A percentile compares a stretch with the other conserved stretches of the same genome.
Conservation (phyloP, 2,888 invertebrate species). For the Caenorhabditis afra region DNA sequence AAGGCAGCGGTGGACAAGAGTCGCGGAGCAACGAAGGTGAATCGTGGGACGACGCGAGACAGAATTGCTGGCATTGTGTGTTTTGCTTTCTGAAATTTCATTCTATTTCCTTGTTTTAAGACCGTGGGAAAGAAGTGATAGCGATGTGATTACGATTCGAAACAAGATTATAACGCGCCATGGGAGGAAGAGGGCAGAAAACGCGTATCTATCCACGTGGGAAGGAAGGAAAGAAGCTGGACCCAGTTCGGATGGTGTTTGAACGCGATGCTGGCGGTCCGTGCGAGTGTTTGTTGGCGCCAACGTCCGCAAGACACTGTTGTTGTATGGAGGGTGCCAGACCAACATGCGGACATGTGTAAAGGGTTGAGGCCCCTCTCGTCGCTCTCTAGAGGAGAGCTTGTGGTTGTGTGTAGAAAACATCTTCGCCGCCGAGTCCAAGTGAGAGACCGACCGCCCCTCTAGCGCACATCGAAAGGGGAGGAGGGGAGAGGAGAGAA, state of each 20-base stretch:
- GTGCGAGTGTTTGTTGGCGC: slow-evolving; percentile 29
- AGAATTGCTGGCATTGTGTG: slow-evolving; percentile 56
- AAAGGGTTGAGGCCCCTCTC: slow-evolving; percentile 10
- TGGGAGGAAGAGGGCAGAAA: slow-evolving; percentile 15
- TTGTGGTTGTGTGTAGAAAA: slow-evolving; percentile 18
- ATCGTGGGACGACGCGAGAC: slow-evolving; percentile 44
- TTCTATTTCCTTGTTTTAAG: neutral
- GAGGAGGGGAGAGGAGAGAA: slow-evolving; percentile 22
- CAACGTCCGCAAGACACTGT: slow-evolving; percentile 8
- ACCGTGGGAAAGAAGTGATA: slow-evolving; percentile 36
- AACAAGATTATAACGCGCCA: slow-evolving; percentile 21
- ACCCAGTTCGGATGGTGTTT: slow-evolving; percentile 26
- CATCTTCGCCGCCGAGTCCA: slow-evolving; percentile 34
- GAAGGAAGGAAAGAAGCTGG: neutral
- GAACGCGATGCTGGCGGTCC: slow-evolving; percentile 16
- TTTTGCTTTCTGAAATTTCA: slow-evolving; percentile 13
- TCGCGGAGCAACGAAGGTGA: slow-evolving; percentile 40
- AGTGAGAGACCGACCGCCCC: slow-evolving; percentile 5
- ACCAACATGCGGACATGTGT: slow-evolving; percentile 2
- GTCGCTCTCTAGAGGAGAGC: slow-evolving; percentile 4
- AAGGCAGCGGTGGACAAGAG: slow-evolving; percentile 55
- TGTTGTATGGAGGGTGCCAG: slow-evolving; percentile 3
- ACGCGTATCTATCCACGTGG: neutral
- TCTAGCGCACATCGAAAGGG: neutral
- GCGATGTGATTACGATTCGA: slow-evolving; percentile 13